These are phyloP conservation scores for Reinhardtius hippoglossoides DNA, from an alignment of 2,113 vertebrate species.

Conservation along the genomic window DNA sequence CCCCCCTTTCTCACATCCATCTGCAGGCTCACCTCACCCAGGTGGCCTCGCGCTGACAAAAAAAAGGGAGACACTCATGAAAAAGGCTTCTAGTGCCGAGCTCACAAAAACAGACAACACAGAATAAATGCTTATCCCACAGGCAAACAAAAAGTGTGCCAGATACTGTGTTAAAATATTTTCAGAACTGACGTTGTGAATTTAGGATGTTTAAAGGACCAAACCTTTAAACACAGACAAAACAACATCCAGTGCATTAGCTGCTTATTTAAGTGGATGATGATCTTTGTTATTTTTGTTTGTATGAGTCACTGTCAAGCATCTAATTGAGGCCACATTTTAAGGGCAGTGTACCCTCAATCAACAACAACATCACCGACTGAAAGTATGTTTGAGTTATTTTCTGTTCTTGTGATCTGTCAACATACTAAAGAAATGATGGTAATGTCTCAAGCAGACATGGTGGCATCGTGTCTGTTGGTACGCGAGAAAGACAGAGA, in stretches of 20 bases:
- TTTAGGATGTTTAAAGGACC: neutral
- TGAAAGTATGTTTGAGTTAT: too few relatives aligned
- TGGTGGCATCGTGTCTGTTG: too few relatives aligned
- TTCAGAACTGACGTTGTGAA: neutral
- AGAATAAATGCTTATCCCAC: neutral
- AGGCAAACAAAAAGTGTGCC: neutral
- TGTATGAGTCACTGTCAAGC: neutral
- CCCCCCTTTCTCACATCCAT: slow-evolving; percentile 48
- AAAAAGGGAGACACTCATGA: slow-evolving; percentile 17
- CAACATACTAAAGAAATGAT: neutral
- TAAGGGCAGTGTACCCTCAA: neutral
- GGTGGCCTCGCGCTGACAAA: slow-evolving; percentile 66
- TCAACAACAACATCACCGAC: too few relatives aligned
- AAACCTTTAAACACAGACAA: slow-evolving; percentile 4
- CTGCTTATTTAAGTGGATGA: neutral
- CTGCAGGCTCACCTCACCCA: slow-evolving; percentile 67
- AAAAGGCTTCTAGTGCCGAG: slow-evolving; percentile 9
- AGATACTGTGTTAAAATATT: neutral
- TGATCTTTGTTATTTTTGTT: neutral
- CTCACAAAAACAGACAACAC: neutral
- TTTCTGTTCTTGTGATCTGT: neutral
- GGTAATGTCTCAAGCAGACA: neutral
- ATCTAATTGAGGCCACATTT: neutral
- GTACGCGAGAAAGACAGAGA: too few relatives aligned
- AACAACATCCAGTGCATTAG: neutral